Base-by-base conservation (phyloP, 2,888 invertebrate species). In the Fissipunctia ypsillon region DNA sequence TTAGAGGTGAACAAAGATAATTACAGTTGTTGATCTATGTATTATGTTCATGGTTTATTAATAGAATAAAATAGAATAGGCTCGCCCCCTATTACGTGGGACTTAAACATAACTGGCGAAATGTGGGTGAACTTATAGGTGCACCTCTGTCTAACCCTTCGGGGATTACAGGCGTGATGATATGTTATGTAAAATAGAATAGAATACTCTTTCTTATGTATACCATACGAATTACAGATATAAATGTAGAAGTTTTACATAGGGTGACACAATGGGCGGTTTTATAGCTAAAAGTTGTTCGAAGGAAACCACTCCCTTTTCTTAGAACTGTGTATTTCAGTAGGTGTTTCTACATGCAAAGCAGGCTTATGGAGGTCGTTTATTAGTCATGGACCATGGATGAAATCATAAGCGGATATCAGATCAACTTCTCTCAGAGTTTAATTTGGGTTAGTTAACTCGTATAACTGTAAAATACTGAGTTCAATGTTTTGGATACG, bases 291-390 rank as follows among this genome's bases (percentile, higher is more conserved):
- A 52, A 25, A 16, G 7, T 2, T 25, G n/a, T n/a, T 48, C 0
- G 41, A 74, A 78, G 71, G 38, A 72, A 60, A 28, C 41, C n/a
- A 12, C 52, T 70, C 45, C 12, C 19, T 71, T 60, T 66, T 56
- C 80, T 38, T 28, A 45, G 74, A 52, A 81, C 35, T 56, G 35
- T 35, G 41, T 35, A 45, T 75, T 80, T 75, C 64, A 65, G 81
- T 75, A 81, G 64, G 81, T 64, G 73, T 57, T 31, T 61, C 59
- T 22, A 22, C 25, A 64, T 75, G 35, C 60, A 65, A 66, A 73
- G 14, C 28, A 50, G 41, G 31, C 12, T 25, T n/a, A 4, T 5
- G 12, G 50, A 81, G 76, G 81, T 52, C 76, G 38, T 31, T 35
- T 68, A 16, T 75, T 59, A 78, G 67, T 75, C 76, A 78, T 68